Conservation (phyloP, 1,140 invertebrate genomes). For the Capitella teleta region DNA sequence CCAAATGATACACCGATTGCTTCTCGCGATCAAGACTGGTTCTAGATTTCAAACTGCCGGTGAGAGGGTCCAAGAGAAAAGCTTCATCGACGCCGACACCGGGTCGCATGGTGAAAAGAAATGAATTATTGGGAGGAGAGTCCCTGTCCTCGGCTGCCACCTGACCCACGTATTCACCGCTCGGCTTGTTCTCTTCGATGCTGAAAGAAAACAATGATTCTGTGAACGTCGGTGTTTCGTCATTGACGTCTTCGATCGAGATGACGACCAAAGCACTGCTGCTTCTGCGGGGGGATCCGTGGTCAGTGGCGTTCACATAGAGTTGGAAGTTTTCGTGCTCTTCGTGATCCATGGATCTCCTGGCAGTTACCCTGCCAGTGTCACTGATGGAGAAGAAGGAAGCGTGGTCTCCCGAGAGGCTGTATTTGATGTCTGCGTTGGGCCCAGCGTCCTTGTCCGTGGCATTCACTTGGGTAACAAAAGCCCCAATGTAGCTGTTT, state of each 20-base stretch:
- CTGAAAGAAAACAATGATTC: slow-evolving; percentile 7
- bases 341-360: slow-evolving; percentile 8
- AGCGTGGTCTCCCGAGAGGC: background rate
- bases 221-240: slow-evolving; percentile 9
- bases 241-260: slow-evolving; percentile 5
- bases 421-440: slow-evolving; percentile 11
- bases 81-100: background rate
- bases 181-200: slow-evolving; percentile 12
- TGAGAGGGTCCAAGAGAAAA: background rate
- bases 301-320: slow-evolving; percentile 2
- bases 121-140: background rate
- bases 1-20: background rate
- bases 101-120: background rate
- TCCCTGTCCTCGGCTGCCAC: slow-evolving; percentile 10
- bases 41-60: background rate
- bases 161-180: slow-evolving; percentile 7
- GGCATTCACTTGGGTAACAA: slow-evolving; percentile 46
- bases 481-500: slow-evolving; percentile 12
- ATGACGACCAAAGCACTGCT: background rate
- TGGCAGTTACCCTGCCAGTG: slow-evolving; percentile 1
- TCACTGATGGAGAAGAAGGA: background rate
- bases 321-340: background rate
- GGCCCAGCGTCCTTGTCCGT: slow-evolving; percentile 9
- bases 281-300: slow-evolving; percentile 2
- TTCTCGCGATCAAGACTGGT: slow-evolving; percentile 4